phyloP scores from a whole-genome alignment of 2,888 invertebrate genomes.

The Drosophila austrosaltans region DNA sequence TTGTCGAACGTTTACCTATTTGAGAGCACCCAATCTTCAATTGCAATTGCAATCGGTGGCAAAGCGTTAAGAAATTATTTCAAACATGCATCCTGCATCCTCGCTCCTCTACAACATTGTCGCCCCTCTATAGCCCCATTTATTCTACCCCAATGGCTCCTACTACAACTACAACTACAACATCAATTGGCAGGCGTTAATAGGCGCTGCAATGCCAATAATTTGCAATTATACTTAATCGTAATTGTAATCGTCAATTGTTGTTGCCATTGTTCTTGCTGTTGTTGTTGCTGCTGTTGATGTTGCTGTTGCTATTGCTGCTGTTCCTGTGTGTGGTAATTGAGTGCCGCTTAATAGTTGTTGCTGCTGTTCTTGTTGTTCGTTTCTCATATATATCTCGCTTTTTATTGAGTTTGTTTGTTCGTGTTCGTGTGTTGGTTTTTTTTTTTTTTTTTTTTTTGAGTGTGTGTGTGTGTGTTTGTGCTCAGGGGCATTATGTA shows the following conservation, averaged over 20 bases:
- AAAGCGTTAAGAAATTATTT: conserved; percentile 73
- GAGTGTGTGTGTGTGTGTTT: conserved; percentile 38
- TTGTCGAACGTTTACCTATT: conserved; percentile 56
- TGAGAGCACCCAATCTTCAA: conserved; percentile 58
- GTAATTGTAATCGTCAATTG: conserved; percentile 62
- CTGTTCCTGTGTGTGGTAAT: conserved; percentile 49
- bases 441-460: conserved; percentile 34
- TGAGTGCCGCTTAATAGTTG: conserved; percentile 35
- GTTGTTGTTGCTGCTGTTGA: conserved; percentile 39
- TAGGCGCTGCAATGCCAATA: conserved; percentile 76
- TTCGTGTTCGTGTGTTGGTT: conserved; percentile 17
- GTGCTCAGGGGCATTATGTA: conserved; percentile 45
- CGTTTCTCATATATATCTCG: conserved; percentile 39
- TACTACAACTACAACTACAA: conserved; percentile 2
- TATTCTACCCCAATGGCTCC: not conserved
- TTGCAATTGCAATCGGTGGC: conserved; percentile 37
- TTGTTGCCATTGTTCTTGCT: conserved; percentile 49
- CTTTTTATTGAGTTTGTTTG: conserved; percentile 20
- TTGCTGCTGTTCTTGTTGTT: conserved; percentile 18
- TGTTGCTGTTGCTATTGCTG: conserved; percentile 40
- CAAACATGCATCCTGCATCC: conserved; percentile 66
- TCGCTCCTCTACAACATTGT: not conserved
- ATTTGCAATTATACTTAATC: conserved; percentile 77
- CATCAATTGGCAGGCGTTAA: conserved; percentile 64
- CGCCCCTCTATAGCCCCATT: not conserved